Conservation (phyloP, 2,113 vertebrate species). For the Cebidichthys violaceus region DNA sequence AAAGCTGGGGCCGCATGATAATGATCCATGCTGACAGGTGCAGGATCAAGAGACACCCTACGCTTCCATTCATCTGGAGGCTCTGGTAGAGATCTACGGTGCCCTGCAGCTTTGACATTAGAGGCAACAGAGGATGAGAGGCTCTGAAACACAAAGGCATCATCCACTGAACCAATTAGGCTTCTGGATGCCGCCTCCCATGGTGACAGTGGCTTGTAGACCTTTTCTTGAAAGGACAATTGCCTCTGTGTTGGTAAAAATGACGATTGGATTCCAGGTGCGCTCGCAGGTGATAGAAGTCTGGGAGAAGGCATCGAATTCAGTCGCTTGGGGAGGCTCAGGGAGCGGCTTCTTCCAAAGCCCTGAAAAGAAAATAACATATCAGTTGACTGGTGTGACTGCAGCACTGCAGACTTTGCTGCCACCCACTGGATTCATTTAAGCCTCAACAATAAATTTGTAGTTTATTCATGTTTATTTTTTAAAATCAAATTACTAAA, state of each 20-base stretch:
- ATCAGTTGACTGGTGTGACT: background rate
- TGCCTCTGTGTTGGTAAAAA: constrained; percentile 69
- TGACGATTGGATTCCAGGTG: constrained; percentile 76
- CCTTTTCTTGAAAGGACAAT: constrained; percentile 77
- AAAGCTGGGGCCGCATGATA: constrained; percentile 45
- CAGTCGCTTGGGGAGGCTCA: constrained; percentile 84
- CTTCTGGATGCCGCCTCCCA: constrained; percentile 90
- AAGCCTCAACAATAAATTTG: background rate
- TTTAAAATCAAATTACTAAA: background rate
- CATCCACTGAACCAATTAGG: constrained; percentile 88
- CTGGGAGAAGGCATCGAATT: constrained; percentile 62
- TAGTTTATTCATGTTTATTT: background rate
- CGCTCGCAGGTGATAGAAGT: constrained; percentile 74
- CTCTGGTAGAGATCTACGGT: constrained; percentile 86
- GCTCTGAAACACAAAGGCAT: constrained; percentile 86
- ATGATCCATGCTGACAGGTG: constrained; percentile 55
- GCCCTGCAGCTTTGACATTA: constrained; percentile 84
- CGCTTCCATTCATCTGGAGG: constrained; percentile 87
- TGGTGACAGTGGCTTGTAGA: constrained; percentile 84
- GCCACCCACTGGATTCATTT: constrained; percentile 73
- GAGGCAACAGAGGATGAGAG: constrained; percentile 84
- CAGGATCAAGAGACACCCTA: constrained; percentile 81
- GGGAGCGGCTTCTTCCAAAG: constrained; percentile 79
- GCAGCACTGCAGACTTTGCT: constrained; percentile 66
- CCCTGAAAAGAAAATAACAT: constrained; percentile 65